Evolutionary conservation across 2,888 invertebrate species (phyloP).

Genomic region (Lasioglossum pauxillum): DNA sequence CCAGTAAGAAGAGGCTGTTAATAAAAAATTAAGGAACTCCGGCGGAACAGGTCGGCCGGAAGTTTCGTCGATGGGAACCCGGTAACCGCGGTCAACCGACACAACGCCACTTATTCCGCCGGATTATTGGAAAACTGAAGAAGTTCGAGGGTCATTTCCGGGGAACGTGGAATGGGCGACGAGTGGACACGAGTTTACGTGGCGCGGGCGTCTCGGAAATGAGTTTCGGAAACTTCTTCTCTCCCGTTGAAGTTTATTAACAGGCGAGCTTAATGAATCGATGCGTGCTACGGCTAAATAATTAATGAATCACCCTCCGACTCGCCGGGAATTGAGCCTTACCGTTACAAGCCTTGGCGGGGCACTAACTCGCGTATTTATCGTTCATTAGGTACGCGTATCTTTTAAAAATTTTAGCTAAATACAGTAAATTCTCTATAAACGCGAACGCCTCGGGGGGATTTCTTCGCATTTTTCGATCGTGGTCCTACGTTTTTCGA

Average conservation of each 20-base stretch:
- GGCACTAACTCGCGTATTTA: background rate
- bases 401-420: background rate
- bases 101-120: conserved; percentile 63
- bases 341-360: background rate
- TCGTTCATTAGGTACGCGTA: background rate
- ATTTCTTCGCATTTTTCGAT: too few relatives aligned
- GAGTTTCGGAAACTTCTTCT: background rate
- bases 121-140: conserved; percentile 69
- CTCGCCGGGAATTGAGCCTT: background rate
- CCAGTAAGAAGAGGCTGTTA: conserved; percentile 31
- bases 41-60: conserved; percentile 7
- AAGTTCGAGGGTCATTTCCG: conserved; percentile 20
- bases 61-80: conserved; percentile 43
- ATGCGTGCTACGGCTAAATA: background rate
- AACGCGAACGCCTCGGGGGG: too few relatives aligned
- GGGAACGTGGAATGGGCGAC: conserved; percentile 15
- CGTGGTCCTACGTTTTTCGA: too few relatives aligned
- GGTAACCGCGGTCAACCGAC: conserved; percentile 55
- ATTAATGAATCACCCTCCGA: background rate
- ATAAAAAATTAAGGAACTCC: conserved; percentile 55
- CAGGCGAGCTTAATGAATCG: background rate
- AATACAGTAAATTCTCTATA: too few relatives aligned
- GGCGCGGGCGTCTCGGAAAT: background rate
- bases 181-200: conserved; percentile 25
- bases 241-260: background rate